These are phyloP conservation scores for Ptilodon capucinus DNA, from an alignment of 2,888 invertebrate genomes.

Conservation along the genomic window DNA sequence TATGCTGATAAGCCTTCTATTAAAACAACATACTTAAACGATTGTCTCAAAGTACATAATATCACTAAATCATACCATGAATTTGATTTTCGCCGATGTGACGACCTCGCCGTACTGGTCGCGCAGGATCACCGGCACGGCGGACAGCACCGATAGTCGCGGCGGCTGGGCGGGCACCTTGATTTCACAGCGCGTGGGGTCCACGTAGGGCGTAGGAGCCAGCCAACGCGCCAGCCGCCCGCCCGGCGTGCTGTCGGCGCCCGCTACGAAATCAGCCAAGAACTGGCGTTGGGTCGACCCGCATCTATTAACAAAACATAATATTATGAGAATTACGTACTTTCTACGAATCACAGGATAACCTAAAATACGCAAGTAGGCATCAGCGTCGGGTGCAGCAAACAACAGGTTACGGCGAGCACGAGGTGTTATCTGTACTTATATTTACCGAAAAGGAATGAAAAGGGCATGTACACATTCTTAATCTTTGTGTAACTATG, in stretches of 20 bases:
- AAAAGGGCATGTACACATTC: no score
- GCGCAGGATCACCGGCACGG: constrained; percentile 87
- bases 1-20: no score
- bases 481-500: no score
- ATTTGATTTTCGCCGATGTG: constrained; percentile 90
- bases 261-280: constrained; percentile 94
- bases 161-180: constrained; percentile 88
- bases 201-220: constrained; percentile 95
- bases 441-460: no score
- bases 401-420: no score
- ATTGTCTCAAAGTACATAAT: no score
- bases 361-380: no score
- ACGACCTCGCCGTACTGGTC: constrained; percentile 97
- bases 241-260: constrained; percentile 92
- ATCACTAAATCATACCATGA: neutral
- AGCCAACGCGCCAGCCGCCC: constrained; percentile 97
- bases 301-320: constrained; percentile 76
- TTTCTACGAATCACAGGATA: no score
- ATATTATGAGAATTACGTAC: no score
- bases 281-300: constrained; percentile 96
- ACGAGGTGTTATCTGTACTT: no score
- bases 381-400: no score
- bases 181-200: constrained; percentile 93
- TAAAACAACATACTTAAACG: no score
- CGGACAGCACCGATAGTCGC: constrained; percentile 80